Conservation (phyloP, 2,797 vertebrate genomes). For the Halcyon leucocephala region DNA sequence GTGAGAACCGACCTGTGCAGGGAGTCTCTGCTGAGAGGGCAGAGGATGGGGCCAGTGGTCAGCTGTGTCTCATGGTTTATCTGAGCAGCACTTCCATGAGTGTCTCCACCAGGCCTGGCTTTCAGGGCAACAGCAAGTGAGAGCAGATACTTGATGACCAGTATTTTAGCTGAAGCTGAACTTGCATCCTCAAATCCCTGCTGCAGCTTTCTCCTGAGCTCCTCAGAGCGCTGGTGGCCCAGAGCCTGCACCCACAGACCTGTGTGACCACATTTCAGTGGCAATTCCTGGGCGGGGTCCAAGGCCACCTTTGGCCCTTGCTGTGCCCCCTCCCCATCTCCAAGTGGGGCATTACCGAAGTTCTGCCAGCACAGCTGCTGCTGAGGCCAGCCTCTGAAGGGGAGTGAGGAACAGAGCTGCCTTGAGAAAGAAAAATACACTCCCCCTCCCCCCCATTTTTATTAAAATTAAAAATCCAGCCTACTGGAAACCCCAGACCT, state of each 20-base stretch:
- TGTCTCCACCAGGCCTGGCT: accelerated
- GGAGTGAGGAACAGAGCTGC: neutral
- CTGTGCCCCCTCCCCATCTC: neutral
- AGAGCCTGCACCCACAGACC: accelerated
- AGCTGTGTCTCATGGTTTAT: neutral
- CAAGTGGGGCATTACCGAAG: accelerated
- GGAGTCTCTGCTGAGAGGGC: neutral
- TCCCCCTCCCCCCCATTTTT: too few relatives aligned
- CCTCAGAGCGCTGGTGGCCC: neutral
- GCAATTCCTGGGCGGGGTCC: neutral
- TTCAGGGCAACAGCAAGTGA: neutral
- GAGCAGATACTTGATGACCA: accelerated
- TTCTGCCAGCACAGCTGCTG: neutral
- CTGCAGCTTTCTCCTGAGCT: neutral
- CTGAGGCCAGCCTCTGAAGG: neutral
- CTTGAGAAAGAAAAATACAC: neutral
- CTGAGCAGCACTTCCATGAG: neutral
- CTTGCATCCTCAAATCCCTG: neutral
- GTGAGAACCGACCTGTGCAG: accelerated
- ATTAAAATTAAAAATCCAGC: neutral
- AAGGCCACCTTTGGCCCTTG: neutral
- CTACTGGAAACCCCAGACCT: neutral
- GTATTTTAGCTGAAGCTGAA: neutral
- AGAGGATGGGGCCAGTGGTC: neutral
- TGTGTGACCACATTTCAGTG: neutral